Evolutionary conservation across 2,113 vertebrate species (phyloP).

Genomic region (Spheniscus mendiculus): DNA sequence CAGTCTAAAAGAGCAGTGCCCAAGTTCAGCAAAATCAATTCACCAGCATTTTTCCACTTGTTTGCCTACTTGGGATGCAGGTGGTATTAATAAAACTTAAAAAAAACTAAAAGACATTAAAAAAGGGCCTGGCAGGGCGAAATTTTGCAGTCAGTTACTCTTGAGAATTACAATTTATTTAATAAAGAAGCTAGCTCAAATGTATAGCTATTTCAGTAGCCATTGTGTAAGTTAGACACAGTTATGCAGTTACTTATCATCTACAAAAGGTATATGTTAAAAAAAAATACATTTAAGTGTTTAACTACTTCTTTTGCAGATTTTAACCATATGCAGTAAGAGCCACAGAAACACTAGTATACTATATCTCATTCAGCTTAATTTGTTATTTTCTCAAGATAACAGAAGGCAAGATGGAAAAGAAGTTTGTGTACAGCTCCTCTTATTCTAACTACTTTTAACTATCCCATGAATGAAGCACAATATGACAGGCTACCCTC

Average conservation of each 20-base stretch:
- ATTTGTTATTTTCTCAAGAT: background rate
- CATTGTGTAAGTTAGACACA: background rate
- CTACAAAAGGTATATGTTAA: background rate
- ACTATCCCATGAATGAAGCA: background rate
- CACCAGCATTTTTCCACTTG: background rate
- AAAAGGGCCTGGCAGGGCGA: background rate
- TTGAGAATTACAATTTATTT: background rate
- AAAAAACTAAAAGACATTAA: background rate
- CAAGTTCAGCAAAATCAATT: background rate
- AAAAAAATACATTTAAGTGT: background rate
- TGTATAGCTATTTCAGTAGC: background rate
- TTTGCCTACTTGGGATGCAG: background rate
- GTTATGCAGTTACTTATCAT: background rate
- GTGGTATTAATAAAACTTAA: background rate
- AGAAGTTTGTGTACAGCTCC: background rate
- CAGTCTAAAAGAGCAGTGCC: background rate
- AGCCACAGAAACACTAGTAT: background rate
- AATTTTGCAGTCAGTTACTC: background rate
- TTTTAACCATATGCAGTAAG: background rate
- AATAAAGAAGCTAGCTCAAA: background rate
- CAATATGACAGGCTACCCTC: background rate
- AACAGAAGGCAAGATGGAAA: background rate
- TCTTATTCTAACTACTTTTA: background rate
- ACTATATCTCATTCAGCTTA: background rate
- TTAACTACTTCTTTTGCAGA: background rate